A percentile compares a stretch with the other conserved stretches of the same genome.
Conservation (phyloP, 2,888 invertebrate genomes). For the Erebia aethiops region DNA sequence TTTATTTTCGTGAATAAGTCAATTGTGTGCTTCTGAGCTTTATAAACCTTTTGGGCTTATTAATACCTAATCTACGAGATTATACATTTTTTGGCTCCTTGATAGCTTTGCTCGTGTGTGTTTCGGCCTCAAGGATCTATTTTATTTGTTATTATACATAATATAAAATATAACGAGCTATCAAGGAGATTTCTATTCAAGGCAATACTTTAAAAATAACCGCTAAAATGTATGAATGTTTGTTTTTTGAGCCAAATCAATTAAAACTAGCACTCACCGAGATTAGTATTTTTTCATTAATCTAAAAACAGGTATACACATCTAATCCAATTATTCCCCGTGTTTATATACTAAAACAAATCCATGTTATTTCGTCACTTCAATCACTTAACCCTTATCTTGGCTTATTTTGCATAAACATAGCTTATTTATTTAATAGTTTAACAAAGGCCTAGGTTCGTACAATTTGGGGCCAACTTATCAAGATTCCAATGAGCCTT, state of each 20-base stretch:
- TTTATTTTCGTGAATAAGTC: background rate
- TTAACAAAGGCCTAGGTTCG: conserved; percentile 45
- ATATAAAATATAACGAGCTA: too few species aligned
- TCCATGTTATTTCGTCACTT: conserved; percentile 35
- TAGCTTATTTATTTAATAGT: conserved; percentile 42
- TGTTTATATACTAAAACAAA: conserved; percentile 34
- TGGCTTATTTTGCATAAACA: conserved; percentile 40
- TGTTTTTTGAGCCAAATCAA: background rate
- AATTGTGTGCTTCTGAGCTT: background rate
- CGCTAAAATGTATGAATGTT: background rate
- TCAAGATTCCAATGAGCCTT: conserved; percentile 66
- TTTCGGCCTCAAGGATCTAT: background rate
- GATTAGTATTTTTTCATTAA: conserved; percentile 9
- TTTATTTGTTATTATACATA: background rate
- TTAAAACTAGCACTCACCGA: background rate
- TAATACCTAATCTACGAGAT: background rate
- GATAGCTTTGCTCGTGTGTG: background rate
- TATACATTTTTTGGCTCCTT: background rate
- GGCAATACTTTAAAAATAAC: too few species aligned
- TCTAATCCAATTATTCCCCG: conserved; percentile 35
- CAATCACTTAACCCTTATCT: conserved; percentile 37
- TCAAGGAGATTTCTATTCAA: too few species aligned
- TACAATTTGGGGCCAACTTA: conserved; percentile 71
- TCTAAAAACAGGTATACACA: conserved; percentile 11
- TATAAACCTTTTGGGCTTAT: background rate